Evolutionary conservation across 2,113 vertebrate genomes (phyloP), one percentile per base, ranked within the genome.

Genomic region (Pseudolaguvia tuberculata): DNA sequence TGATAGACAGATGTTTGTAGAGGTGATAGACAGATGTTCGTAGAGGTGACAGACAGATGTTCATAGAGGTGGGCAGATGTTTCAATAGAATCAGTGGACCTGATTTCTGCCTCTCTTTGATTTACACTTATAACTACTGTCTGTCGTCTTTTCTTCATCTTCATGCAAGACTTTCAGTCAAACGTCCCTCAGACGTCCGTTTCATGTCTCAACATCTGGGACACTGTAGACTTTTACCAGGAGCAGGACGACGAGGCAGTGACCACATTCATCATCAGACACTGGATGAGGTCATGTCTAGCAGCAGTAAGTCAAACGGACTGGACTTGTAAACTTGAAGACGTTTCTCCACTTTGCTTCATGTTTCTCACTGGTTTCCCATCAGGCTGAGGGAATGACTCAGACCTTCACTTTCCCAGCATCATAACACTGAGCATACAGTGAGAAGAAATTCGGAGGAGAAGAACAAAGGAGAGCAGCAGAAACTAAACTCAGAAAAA

Each of bases 231-330:
- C 70, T 47, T 72, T 72, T 13, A 13, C 7, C 14, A 21, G 53
- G 53, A 58, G 45, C 21, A 13, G 35, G 52, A 70, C 25, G 68
- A n/a, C 20, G 35, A 55, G 51, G 52, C 52, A 56, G 55, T 58
- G 70, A 58, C 70, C 70, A 72, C 70, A 72, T 72, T 45, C 45
- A 20, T 72, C 53, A 58, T 72, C 53, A 25, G 27, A 47, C 70
- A 58, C 20, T 20, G 39, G 70, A 39, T 72, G 70, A 72, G 70
- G 20, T 72, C 70, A 72, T 72, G 70, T 72, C 70, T 72, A 25
- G 70, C 70, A 72, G 39, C 23, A 47, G 53, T 47, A 45, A 70
- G 50, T 55, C 68, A 70, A 35, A 58, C 21, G 25, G 35, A 72
- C 70, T 58, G 70, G 53, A 58, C 70, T 39, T 70, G 27, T 58